Percentiles rank a stretch among this genome's conserved stretches.
Evolutionary conservation across 2,888 invertebrate species (phyloP).

Genomic region (Dolomedes plantarius): DNA sequence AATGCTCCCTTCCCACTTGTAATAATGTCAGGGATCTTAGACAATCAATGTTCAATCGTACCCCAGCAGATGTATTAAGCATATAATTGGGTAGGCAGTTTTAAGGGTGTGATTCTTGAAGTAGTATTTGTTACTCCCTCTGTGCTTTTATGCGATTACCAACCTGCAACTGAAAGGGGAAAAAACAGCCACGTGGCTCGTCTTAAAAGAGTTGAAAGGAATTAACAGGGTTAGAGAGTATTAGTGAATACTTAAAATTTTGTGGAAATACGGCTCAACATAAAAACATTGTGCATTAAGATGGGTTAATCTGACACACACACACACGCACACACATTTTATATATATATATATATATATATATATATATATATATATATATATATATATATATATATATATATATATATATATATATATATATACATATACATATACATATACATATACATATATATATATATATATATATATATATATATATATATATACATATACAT

Average conservation of each 20-base stretch:
- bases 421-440: conserved; percentile 18
- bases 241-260: too few relatives aligned
- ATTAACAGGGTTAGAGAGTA: too few relatives aligned
- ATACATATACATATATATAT: conserved; percentile 22
- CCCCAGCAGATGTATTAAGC: conserved; percentile 25
- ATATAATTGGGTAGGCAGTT: conserved; percentile 45
- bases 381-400: conserved; percentile 15
- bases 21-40: conserved; percentile 5
- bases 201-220: too few relatives aligned
- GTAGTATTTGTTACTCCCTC: too few relatives aligned
- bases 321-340: too few relatives aligned
- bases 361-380: conserved; percentile 18
- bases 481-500: background rate
- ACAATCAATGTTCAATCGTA: conserved; percentile 25
- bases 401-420: conserved; percentile 20
- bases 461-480: background rate
- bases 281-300: too few relatives aligned
- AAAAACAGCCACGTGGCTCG: too few relatives aligned
- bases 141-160: too few relatives aligned
- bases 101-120: too few relatives aligned
- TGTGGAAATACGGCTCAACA: too few relatives aligned
- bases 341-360: conserved; percentile 18
- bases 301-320: too few relatives aligned
- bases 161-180: too few relatives aligned
- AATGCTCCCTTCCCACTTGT: conserved; percentile 5